Evolutionary conservation across 2,797 vertebrate genomes (phyloP).

Genomic region (Megaceryle alcyon): DNA sequence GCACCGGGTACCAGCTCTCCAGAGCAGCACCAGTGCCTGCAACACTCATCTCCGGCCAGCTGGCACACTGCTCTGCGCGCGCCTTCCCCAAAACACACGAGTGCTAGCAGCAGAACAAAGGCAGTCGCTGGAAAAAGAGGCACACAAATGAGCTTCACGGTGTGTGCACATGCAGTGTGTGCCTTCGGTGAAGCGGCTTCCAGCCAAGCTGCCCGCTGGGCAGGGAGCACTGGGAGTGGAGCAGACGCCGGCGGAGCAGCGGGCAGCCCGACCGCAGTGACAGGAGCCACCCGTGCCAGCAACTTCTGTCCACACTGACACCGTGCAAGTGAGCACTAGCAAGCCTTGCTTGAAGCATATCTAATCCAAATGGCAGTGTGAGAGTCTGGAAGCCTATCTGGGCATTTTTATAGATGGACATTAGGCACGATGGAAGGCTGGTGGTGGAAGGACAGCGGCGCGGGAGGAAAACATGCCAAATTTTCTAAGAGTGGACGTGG

Average conservation of each 20-base stretch:
- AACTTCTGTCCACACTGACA: background rate
- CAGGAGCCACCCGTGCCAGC: accelerated
- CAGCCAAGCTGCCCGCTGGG: background rate
- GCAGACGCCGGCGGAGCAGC: background rate
- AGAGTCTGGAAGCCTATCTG: background rate
- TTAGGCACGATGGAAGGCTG: background rate
- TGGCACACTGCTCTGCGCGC: background rate
- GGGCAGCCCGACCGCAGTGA: background rate
- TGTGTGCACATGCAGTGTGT: background rate
- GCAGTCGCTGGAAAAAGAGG: background rate
- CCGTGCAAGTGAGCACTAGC: background rate
- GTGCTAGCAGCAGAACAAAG: slow-evolving; percentile 15
- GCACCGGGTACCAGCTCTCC: background rate
- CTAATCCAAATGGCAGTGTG: background rate
- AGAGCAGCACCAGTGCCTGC: background rate
- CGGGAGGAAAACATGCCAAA: background rate
- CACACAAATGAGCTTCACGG: background rate
- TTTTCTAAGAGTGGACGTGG: background rate
- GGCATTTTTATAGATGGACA: background rate
- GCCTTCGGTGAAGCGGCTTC: background rate
- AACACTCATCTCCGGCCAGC: background rate
- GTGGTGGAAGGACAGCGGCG: background rate
- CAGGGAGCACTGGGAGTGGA: background rate
- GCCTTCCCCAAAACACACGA: background rate
- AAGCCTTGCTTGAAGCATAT: background rate